A percentile compares a stretch with the other conserved stretches of the same genome.
Evolutionary conservation across 2,113 vertebrate genomes (phyloP).

Genomic region (Sakesphorus luctuosus): DNA sequence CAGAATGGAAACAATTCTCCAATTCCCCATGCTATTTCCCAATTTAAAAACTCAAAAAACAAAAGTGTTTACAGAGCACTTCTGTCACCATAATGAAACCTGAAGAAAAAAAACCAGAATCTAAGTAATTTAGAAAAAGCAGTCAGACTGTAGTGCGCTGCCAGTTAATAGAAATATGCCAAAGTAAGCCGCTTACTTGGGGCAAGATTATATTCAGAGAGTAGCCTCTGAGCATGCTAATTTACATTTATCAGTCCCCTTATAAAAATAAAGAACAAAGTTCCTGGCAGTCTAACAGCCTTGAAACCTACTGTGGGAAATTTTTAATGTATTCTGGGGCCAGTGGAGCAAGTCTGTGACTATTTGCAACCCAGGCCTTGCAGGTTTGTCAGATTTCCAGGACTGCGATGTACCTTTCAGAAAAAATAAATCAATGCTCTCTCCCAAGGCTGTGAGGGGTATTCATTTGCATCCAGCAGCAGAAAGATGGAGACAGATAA

Average conservation of each 20-base stretch:
- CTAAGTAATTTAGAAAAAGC: background rate
- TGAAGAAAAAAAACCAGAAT: background rate
- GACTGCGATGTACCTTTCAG: background rate
- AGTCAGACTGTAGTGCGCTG: background rate
- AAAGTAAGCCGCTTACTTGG: background rate
- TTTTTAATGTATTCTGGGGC: background rate
- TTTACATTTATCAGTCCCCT: background rate
- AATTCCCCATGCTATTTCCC: background rate
- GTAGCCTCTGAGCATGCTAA: background rate
- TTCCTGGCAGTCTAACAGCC: background rate
- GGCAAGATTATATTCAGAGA: background rate
- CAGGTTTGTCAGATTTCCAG: conserved; percentile 19
- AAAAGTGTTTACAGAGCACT: background rate
- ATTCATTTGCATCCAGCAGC: background rate
- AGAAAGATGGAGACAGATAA: background rate
- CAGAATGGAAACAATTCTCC: background rate
- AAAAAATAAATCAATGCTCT: conserved; percentile 32
- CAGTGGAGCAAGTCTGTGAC: background rate
- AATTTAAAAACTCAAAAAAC: background rate
- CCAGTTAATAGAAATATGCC: background rate
- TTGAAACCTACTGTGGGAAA: background rate
- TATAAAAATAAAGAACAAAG: background rate
- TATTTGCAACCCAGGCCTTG: background rate
- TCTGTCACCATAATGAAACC: background rate
- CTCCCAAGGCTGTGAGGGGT: background rate